These are phyloP conservation scores for Artemia sinica DNA, from an alignment of 2,888 invertebrate genomes.

Conservation along the genomic window DNA sequence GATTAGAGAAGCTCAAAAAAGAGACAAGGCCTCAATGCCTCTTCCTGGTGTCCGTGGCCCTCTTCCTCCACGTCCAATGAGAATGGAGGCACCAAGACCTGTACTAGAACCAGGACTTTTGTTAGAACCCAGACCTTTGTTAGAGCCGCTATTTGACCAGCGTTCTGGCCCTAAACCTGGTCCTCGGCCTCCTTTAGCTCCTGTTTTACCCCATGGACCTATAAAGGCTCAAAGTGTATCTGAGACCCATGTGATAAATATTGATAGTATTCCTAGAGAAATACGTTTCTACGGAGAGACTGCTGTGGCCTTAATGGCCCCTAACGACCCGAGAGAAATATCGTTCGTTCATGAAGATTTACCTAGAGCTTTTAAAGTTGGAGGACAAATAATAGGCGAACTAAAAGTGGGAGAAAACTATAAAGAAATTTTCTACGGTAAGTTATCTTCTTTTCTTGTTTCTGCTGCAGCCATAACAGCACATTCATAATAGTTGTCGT, in stretches of 20 bases:
- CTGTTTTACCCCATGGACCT: conserved; percentile 34
- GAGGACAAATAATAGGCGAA: not conserved
- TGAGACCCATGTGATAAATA: conserved; percentile 57
- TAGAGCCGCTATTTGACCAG: conserved; percentile 12
- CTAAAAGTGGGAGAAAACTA: conserved; percentile 47
- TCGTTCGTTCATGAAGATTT: conserved; percentile 51
- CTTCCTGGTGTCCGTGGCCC: conserved; percentile 13
- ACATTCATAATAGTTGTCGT: too few relatives aligned
- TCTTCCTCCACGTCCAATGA: conserved; percentile 12
- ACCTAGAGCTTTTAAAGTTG: conserved; percentile 4
- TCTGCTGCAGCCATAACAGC: too few relatives aligned
- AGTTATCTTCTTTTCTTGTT: conserved; percentile 3
- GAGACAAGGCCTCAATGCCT: conserved; percentile 25
- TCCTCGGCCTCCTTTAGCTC: conserved; percentile 31
- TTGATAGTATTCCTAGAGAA: conserved; percentile 60
- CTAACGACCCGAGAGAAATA: conserved; percentile 69
- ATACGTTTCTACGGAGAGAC: conserved; percentile 70
- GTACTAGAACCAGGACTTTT: conserved; percentile 14
- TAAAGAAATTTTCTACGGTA: conserved; percentile 52
- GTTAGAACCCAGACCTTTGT: conserved; percentile 15
- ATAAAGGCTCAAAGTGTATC: conserved; percentile 43
- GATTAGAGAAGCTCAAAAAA: conserved; percentile 51
- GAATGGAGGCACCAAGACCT: conserved; percentile 7
- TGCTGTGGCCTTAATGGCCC: conserved; percentile 64
- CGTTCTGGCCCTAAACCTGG: conserved; percentile 14